These are phyloP conservation scores for Sminthurinus aureus DNA, from an alignment of 2,888 invertebrate species.

Conservation along the genomic window DNA sequence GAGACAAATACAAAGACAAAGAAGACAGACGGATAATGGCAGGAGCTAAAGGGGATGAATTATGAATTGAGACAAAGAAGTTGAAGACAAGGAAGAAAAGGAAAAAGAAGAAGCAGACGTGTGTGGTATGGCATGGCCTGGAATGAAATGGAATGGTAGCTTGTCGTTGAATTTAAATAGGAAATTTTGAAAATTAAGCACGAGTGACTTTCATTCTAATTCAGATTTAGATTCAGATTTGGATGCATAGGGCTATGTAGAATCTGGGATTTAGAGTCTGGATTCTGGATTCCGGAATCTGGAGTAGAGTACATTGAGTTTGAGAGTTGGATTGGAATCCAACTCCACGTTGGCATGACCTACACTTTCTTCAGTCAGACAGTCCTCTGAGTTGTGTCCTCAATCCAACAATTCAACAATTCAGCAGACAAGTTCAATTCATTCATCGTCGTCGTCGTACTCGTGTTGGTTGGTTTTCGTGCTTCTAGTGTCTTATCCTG, in stretches of 20 bases:
- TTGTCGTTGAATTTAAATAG: constrained; percentile 14
- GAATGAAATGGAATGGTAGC: neutral
- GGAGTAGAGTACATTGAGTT: neutral
- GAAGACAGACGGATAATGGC: too few species aligned
- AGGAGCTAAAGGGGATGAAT: constrained; percentile 3
- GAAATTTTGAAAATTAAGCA: constrained; percentile 14
- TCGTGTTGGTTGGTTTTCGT: neutral
- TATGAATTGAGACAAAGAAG: neutral
- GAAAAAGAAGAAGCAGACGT: too few species aligned
- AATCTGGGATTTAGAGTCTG: neutral
- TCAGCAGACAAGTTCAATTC: neutral
- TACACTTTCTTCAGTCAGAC: neutral
- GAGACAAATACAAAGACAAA: neutral
- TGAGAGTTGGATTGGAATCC: neutral
- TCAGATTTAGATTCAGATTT: too few species aligned
- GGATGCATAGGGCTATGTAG: neutral
- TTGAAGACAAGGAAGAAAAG: neutral
- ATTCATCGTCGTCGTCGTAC: neutral
- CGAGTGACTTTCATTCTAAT: neutral
- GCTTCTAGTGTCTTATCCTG: neutral
- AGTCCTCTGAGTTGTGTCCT: too few species aligned
- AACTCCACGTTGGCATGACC: neutral
- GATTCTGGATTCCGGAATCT: neutral
- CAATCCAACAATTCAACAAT: too few species aligned
- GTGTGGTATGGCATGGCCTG: neutral